These are phyloP conservation scores for Sapajus apella DNA, from an alignment of 2,113 vertebrate species.

Conservation along the genomic window DNA sequence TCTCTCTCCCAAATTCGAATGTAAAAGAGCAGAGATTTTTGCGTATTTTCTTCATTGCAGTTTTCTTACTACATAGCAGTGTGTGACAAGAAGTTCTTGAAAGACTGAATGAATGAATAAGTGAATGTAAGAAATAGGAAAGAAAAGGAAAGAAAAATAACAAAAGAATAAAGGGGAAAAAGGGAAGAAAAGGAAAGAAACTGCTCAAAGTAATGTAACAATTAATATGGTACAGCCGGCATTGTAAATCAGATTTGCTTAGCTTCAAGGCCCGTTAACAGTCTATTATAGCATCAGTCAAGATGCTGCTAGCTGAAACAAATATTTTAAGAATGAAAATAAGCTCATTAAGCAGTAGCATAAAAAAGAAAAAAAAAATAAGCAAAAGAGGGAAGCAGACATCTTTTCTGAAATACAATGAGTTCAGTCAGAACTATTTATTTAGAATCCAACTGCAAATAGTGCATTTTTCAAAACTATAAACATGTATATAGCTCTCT, in stretches of 20 bases:
- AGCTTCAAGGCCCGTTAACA: background rate
- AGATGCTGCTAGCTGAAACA: background rate
- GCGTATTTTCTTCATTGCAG: background rate
- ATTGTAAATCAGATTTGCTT: background rate
- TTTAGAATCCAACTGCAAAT: background rate
- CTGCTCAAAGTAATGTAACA: background rate
- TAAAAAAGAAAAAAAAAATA: background rate
- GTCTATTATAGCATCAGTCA: background rate
- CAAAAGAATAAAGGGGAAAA: background rate
- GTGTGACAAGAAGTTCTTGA: background rate
- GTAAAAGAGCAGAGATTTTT: background rate
- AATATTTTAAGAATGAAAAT: conserved; percentile 23
- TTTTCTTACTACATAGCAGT: background rate
- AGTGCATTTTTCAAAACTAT: background rate
- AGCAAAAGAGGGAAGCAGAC: background rate
- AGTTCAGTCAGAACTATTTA: background rate
- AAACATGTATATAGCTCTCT: background rate
- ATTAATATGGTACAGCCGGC: background rate
- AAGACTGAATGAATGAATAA: background rate
- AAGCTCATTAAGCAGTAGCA: background rate
- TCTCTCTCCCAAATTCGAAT: background rate
- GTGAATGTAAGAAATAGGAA: background rate
- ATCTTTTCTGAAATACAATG: background rate
- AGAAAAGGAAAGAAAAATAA: background rate
- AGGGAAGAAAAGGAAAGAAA: background rate